These are phyloP conservation scores for Galeopsomyia nigrocyanea DNA, from an alignment of 2,888 invertebrate species.

Conservation along the genomic window DNA sequence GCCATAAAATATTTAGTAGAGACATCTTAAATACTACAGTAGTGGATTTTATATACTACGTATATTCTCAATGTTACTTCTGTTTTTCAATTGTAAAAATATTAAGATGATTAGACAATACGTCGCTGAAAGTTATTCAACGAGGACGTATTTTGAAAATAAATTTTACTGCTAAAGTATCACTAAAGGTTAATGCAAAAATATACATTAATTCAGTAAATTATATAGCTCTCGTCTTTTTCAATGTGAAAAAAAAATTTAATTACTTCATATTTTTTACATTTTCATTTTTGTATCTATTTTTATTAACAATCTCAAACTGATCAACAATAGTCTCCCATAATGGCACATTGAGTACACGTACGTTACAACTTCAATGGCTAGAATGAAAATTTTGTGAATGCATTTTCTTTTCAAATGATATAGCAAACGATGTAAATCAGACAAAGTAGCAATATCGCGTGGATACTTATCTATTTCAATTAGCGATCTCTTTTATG, in stretches of 20 bases:
- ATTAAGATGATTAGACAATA: no score
- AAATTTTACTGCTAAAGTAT: background rate
- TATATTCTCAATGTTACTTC: no score
- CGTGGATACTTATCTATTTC: no score
- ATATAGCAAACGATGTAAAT: constrained; percentile 13
- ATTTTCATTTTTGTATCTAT: constrained; percentile 13
- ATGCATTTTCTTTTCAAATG: constrained; percentile 3
- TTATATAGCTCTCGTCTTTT: background rate
- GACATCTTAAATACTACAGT: no score
- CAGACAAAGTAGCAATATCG: constrained; percentile 16
- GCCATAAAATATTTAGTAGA: no score
- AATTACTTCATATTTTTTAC: background rate
- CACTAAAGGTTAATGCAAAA: constrained; percentile 10
- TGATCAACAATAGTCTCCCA: constrained; percentile 7
- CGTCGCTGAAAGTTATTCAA: no score
- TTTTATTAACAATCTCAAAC: constrained; percentile 14
- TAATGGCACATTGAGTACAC: constrained; percentile 10
- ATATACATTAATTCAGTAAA: background rate
- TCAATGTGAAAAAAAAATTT: background rate
- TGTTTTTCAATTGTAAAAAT: no score
- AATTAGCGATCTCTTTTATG: background rate
- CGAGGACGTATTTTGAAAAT: no score
- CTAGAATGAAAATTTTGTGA: constrained; percentile 9
- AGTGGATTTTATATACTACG: no score
- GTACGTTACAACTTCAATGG: constrained; percentile 11